Evolutionary conservation across 1,140 invertebrate species (phyloP).

Genomic region (Wasmannia auropunctata): DNA sequence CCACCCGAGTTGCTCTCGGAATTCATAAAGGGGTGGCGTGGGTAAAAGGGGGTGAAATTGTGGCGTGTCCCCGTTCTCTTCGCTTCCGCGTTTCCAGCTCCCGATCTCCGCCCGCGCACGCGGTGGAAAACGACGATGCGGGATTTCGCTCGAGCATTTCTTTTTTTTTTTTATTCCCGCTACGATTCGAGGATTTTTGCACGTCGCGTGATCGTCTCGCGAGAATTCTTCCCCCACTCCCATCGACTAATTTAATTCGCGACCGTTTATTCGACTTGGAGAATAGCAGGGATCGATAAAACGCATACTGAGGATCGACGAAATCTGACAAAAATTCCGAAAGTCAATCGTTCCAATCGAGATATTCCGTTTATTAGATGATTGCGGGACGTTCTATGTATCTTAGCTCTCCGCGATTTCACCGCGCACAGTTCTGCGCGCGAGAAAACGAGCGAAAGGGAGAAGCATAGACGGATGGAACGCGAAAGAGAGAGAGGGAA

Average conservation of each 20-base stretch:
- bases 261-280: neutral
- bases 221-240: neutral
- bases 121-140: constrained; percentile 1
- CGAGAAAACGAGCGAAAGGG: neutral
- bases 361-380: neutral
- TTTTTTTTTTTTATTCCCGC: neutral
- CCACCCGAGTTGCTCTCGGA: constrained; percentile 63
- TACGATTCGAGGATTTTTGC: neutral
- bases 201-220: neutral
- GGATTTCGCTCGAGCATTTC: neutral
- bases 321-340: neutral
- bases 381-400: constrained; percentile 10
- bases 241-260: neutral
- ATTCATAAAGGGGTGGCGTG: constrained; percentile 69
- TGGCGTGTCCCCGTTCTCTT: constrained; percentile 16
- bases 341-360: neutral
- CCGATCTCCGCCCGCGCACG: neutral
- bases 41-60: constrained; percentile 68
- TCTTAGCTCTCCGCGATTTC: neutral
- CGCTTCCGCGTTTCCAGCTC: neutral
- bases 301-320: neutral
- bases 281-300: neutral
- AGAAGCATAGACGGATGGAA: neutral
- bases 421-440: neutral
- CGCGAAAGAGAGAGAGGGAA: neutral